Conservation (phyloP, 92 coral and sea anemone species). For the Siderastrea siderea region DNA sequence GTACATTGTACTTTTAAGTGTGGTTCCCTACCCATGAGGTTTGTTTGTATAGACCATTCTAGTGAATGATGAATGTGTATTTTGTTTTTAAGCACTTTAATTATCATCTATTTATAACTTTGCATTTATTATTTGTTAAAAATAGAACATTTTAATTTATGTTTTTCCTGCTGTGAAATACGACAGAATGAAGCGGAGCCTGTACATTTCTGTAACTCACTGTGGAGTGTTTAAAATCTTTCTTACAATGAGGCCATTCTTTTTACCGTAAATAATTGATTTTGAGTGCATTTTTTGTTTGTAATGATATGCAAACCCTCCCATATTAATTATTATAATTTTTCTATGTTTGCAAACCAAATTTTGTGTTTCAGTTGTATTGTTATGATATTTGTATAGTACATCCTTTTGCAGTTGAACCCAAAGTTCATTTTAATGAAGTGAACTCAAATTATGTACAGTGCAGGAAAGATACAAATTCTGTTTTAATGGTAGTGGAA, state of each 20-base stretch:
- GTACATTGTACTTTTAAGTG: no score
- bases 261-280: constrained; percentile 18
- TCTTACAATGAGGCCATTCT: background rate
- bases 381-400: background rate
- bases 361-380: background rate
- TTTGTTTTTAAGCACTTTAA: no score
- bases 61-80: no score
- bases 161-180: background rate
- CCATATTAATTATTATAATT: background rate
- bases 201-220: background rate
- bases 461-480: background rate
- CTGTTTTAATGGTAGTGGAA: background rate
- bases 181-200: background rate
- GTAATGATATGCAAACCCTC: constrained; percentile 33
- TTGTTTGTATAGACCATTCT: no score
- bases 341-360: background rate
- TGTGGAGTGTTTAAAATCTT: constrained; percentile 19
- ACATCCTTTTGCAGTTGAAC: constrained; percentile 17
- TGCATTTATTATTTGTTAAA: no score
- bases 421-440: constrained; percentile 19
- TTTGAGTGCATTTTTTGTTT: constrained; percentile 7
- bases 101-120: no score
- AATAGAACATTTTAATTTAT: background rate
- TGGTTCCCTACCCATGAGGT: no score
- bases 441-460: background rate